These are phyloP conservation scores for Mergus octosetaceus DNA, from an alignment of 2,797 vertebrate species.

Conservation along the genomic window DNA sequence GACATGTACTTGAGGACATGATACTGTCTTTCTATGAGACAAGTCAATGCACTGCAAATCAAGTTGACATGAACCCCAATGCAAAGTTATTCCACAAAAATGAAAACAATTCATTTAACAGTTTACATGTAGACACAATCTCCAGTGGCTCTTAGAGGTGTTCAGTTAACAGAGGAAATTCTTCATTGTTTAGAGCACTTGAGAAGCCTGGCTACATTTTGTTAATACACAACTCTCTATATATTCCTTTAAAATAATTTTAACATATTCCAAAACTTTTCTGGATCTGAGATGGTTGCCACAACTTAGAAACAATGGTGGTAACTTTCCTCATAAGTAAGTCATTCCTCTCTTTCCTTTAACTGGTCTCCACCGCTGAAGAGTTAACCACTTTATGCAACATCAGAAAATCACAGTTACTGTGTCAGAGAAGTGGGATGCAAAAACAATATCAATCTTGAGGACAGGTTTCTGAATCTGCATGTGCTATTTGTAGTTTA, in stretches of 20 bases:
- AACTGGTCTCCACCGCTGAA: background rate
- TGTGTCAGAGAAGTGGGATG: accelerated
- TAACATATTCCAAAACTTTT: background rate
- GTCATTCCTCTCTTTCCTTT: background rate
- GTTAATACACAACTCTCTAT: background rate
- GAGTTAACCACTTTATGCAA: background rate
- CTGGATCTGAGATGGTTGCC: background rate
- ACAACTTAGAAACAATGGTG: background rate
- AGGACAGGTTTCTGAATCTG: background rate
- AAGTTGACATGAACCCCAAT: background rate
- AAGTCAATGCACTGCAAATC: background rate
- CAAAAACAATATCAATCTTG: background rate
- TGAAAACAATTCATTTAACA: background rate
- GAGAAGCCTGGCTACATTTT: background rate
- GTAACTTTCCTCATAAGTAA: background rate
- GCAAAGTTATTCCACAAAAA: background rate
- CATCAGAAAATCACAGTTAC: accelerated
- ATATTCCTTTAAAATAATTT: background rate
- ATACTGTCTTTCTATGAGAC: background rate
- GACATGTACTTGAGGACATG: background rate
- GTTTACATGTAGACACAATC: background rate
- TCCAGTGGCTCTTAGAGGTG: background rate
- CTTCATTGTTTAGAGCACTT: background rate
- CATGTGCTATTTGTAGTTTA: background rate
- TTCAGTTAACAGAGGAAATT: background rate